These are phyloP conservation scores for Paragorgia papillata DNA, from an alignment of 92 coral and sea anemone species.

Conservation along the genomic window DNA sequence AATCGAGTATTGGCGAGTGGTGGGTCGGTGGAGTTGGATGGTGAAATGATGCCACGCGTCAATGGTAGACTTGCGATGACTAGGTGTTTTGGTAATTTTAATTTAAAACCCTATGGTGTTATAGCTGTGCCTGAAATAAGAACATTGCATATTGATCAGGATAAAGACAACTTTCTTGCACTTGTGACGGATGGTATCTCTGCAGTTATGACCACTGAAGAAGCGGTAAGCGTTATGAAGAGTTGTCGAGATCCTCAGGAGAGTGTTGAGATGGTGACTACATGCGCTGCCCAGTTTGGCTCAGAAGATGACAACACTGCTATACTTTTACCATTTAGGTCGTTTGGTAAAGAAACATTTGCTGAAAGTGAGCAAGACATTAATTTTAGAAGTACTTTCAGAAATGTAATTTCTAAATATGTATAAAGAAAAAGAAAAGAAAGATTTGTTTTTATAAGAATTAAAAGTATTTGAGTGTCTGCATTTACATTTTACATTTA, in stretches of 20 bases:
- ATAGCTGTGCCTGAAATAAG: constrained; percentile 81
- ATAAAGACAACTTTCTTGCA: constrained; percentile 74
- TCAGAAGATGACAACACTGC: constrained; percentile 89
- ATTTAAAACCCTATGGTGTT: constrained; percentile 87
- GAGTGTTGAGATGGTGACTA: constrained; percentile 74
- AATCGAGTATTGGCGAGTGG: constrained; percentile 64
- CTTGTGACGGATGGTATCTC: constrained; percentile 90
- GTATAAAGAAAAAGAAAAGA: background rate
- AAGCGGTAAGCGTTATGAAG: constrained; percentile 70
- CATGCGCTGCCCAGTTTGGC: constrained; percentile 93
- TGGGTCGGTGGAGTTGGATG: constrained; percentile 82
- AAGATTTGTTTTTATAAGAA: too few species aligned
- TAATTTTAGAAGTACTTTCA: constrained; percentile 7
- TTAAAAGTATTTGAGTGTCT: too few species aligned
- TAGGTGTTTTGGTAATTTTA: constrained; percentile 90
- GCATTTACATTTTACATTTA: too few species aligned
- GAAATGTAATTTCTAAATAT: constrained; percentile 27
- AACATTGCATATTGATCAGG: constrained; percentile 64
- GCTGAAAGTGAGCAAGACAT: background rate
- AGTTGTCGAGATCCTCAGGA: constrained; percentile 78
- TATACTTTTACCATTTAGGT: constrained; percentile 80
- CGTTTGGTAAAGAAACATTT: constrained; percentile 35
- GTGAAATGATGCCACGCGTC: constrained; percentile 67
- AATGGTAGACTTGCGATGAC: constrained; percentile 97
- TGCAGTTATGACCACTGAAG: constrained; percentile 80